phyloP scores from a whole-genome alignment of 2,113 vertebrate genomes.

The Gopherus flavomarginatus region DNA sequence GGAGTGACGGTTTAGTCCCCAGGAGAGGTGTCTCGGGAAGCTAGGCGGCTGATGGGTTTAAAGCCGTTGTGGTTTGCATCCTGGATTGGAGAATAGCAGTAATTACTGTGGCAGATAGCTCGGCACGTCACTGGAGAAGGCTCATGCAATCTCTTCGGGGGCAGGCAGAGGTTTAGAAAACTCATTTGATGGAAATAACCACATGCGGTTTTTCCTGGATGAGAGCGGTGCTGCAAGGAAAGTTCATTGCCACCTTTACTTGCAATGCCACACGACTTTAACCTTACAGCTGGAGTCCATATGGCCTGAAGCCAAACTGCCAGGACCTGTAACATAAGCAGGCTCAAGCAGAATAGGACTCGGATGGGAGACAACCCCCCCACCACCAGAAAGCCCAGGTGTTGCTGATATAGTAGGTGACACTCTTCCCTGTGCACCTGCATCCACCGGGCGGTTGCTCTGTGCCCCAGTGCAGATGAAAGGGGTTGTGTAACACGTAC shows the following conservation, averaged over 20 bases:
- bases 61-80: background rate
- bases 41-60: background rate
- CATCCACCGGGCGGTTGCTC: background rate
- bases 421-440: background rate
- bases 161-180: background rate
- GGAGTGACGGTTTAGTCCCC: too few species aligned
- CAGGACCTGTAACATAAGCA: background rate
- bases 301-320: background rate
- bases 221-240: background rate
- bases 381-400: background rate
- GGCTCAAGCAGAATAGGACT: background rate
- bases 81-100: background rate
- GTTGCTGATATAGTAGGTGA: background rate
- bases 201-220: too few species aligned
- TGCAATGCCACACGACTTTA: background rate
- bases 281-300: background rate
- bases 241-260: background rate
- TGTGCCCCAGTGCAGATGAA: background rate
- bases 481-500: background rate
- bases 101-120: background rate
- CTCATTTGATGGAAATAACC: background rate
- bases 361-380: background rate
- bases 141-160: background rate
- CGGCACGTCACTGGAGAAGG: background rate
- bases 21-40: too few species aligned